Conservation (phyloP, 2,888 invertebrate species). For the Sphinx pinastri region DNA sequence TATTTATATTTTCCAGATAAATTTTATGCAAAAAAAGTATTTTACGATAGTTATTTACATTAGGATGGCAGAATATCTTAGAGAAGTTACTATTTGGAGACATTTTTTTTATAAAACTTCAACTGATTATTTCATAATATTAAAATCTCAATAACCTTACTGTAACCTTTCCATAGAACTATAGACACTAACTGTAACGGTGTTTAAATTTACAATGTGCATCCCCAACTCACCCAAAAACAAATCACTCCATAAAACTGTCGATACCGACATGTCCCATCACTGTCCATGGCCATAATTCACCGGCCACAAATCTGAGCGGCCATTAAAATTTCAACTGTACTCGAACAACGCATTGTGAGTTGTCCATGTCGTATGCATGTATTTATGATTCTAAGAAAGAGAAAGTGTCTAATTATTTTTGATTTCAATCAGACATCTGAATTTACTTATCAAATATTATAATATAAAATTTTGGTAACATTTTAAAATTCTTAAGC, state of each 20-base stretch:
- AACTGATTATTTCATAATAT: too few relatives aligned
- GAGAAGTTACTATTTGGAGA: too few relatives aligned
- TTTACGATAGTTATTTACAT: too few relatives aligned
- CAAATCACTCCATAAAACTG: slow-evolving; percentile 28
- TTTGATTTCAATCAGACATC: neutral
- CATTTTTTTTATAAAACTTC: too few relatives aligned
- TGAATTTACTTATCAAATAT: neutral
- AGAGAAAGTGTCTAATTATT: neutral
- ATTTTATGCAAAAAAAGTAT: too few relatives aligned
- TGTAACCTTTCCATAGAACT: too few relatives aligned
- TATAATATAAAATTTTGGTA: too few relatives aligned
- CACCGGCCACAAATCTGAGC: slow-evolving; percentile 76
- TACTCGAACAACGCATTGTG: slow-evolving; percentile 54
- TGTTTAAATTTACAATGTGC: neutral
- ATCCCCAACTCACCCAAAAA: neutral
- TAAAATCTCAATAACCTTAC: too few relatives aligned
- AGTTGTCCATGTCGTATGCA: slow-evolving; percentile 17
- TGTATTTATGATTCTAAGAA: neutral
- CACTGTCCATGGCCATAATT: slow-evolving; percentile 64
- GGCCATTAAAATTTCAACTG: slow-evolving; percentile 67
- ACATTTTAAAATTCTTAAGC: too few relatives aligned
- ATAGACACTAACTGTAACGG: too few relatives aligned
- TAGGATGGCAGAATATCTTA: too few relatives aligned
- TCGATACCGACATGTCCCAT: slow-evolving; percentile 49
- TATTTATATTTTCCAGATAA: too few relatives aligned